These are phyloP conservation scores for Aspidiotus rigidus DNA, from an alignment of 2,888 invertebrate species.

Conservation along the genomic window DNA sequence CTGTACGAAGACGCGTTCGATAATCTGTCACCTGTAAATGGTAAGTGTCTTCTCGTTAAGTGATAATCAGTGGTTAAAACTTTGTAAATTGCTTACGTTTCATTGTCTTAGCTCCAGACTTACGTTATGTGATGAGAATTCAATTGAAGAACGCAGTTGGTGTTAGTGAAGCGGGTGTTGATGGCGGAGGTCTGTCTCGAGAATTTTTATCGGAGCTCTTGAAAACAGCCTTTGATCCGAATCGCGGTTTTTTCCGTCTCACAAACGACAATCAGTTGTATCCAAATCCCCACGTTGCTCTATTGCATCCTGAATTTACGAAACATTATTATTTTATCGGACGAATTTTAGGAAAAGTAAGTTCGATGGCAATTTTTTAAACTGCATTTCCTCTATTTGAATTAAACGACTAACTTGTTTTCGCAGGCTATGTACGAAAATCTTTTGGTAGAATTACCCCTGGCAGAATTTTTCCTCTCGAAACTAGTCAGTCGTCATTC, in stretches of 20 bases:
- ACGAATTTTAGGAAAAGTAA: slow-evolving; percentile 80
- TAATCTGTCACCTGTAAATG: slow-evolving; percentile 80
- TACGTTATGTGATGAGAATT: slow-evolving; percentile 75
- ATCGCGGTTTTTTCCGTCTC: slow-evolving; percentile 80
- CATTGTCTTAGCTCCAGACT: slow-evolving; percentile 61
- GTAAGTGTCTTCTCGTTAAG: slow-evolving; percentile 45
- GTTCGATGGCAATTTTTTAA: background rate
- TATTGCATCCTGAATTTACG: slow-evolving; percentile 73
- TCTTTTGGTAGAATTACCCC: slow-evolving; percentile 82
- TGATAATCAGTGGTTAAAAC: background rate
- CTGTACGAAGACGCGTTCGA: slow-evolving; percentile 98
- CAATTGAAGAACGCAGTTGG: slow-evolving; percentile 85
- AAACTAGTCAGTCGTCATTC: slow-evolving; percentile 70
- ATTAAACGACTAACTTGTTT: background rate
- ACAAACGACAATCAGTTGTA: slow-evolving; percentile 89
- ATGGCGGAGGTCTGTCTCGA: slow-evolving; percentile 92
- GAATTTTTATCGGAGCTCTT: slow-evolving; percentile 90
- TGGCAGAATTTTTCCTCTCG: slow-evolving; percentile 92
- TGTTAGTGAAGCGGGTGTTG: slow-evolving; percentile 89
- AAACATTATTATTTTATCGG: slow-evolving; percentile 93
- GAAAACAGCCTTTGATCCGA: slow-evolving; percentile 93
- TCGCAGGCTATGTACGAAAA: slow-evolving; percentile 89
- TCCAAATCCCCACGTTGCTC: slow-evolving; percentile 85
- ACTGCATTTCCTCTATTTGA: background rate
- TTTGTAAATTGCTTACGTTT: background rate